phyloP scores from a whole-genome alignment of 2,113 vertebrate genomes.

The Ictalurus furcatus region DNA sequence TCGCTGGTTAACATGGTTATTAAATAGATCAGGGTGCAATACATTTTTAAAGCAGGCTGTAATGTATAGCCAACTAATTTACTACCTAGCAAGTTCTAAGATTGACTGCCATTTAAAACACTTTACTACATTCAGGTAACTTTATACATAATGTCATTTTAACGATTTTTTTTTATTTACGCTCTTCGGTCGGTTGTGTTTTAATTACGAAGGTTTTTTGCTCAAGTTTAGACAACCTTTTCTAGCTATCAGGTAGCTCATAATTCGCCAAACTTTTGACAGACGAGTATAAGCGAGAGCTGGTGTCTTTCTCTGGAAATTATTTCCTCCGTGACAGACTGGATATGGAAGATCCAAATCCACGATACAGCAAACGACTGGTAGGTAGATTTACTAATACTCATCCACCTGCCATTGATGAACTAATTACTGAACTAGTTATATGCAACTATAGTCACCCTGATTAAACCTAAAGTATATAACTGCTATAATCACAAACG shows the following conservation, averaged over 20 bases:
- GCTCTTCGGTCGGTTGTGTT: not conserved
- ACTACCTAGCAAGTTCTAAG: not conserved
- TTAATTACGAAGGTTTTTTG: not conserved
- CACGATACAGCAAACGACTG: slow-evolving; percentile 90
- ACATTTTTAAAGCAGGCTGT: not conserved
- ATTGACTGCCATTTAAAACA: not conserved
- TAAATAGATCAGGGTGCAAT: not conserved
- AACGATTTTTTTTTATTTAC: not conserved
- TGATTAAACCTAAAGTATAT: not conserved
- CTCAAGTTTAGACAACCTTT: not conserved
- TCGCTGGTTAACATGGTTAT: not conserved
- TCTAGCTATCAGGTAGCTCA: not conserved
- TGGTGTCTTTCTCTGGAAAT: slow-evolving; percentile 9
- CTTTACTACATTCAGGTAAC: not conserved
- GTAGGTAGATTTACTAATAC: slow-evolving; percentile 71
- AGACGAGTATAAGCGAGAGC: not conserved
- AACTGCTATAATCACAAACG: not conserved
- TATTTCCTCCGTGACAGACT: not conserved
- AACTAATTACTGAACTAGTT: not conserved
- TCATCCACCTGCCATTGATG: not conserved
- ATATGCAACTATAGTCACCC: not conserved
- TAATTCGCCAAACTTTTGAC: not conserved
- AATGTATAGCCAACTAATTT: not conserved
- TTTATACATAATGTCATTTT: not conserved
- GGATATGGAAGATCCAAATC: slow-evolving; percentile 77